A percentile compares a stretch with the other conserved stretches of the same genome.
Conservation (phyloP, 1,140 invertebrate species). For the Oryctes rhinoceros region DNA sequence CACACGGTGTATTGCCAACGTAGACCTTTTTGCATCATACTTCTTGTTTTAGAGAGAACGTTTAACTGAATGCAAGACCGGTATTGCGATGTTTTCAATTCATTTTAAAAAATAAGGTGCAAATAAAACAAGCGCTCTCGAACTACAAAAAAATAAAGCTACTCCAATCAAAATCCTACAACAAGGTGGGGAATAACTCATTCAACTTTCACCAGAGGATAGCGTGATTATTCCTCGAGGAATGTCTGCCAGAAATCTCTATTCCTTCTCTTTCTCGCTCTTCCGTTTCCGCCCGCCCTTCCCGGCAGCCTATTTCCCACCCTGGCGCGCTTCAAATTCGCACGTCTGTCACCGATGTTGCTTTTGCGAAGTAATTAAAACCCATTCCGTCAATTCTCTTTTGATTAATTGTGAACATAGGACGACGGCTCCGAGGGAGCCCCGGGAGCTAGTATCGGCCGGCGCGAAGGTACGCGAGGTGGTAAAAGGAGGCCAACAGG, state of each 20-base stretch:
- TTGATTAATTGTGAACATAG: constrained; percentile 60
- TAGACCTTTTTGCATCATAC: too few relatives aligned
- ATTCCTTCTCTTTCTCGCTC: background rate
- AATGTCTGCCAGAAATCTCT: background rate
- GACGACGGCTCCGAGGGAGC: background rate
- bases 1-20: too few relatives aligned
- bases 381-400: constrained; percentile 59
- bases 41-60: too few relatives aligned
- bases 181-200: background rate
- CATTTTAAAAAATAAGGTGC: too few relatives aligned
- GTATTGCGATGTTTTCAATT: too few relatives aligned
- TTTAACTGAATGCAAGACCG: too few relatives aligned
- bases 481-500: constrained; percentile 43
- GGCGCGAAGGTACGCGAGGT: background rate
- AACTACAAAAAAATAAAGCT: background rate
- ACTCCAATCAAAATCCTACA: background rate
- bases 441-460: background rate
- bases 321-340: background rate
- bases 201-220: background rate
- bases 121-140: too few relatives aligned
- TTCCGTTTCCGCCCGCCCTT: background rate
- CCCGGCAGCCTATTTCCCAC: background rate
- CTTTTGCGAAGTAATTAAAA: constrained; percentile 58
- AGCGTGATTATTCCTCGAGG: background rate
- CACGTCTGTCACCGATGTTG: constrained; percentile 41